Percentiles rank a stretch among this genome's conserved stretches.
These are phyloP conservation scores for Aleiodes testaceus DNA, from an alignment of 2,888 invertebrate species.

Conservation along the genomic window DNA sequence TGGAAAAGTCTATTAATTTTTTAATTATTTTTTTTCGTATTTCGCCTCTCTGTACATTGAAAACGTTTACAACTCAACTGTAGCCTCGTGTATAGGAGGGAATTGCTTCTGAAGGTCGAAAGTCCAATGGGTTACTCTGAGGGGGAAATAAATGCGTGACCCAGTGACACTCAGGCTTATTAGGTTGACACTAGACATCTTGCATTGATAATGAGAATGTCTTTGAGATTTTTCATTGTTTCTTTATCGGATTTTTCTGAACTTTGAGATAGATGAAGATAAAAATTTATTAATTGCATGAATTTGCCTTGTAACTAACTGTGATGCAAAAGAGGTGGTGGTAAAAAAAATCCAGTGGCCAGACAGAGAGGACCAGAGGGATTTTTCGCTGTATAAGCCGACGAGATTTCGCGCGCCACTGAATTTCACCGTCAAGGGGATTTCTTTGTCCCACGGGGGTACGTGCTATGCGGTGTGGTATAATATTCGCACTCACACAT, in stretches of 20 bases:
- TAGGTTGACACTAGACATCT: neutral
- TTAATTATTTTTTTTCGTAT: too few relatives aligned
- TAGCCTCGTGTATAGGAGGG: constrained; percentile 28
- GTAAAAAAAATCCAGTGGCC: neutral
- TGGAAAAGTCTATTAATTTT: too few relatives aligned
- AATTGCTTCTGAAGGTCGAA: constrained; percentile 31
- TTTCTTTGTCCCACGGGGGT: constrained; percentile 25
- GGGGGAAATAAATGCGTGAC: constrained; percentile 7
- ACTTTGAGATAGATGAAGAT: neutral
- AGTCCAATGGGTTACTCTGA: constrained; percentile 7
- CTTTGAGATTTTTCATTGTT: neutral
- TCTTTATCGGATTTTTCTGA: neutral
- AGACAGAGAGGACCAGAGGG: neutral
- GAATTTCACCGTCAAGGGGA: constrained; percentile 13
- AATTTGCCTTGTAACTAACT: neutral
- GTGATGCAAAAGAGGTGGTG: neutral
- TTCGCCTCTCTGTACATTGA: neutral
- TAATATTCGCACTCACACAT: constrained; percentile 23
- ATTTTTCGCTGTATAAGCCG: constrained; percentile 21
- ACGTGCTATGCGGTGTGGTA: constrained; percentile 18
- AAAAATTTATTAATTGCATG: too few relatives aligned
- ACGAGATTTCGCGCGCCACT: constrained; percentile 27
- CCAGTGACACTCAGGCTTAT: constrained; percentile 1
- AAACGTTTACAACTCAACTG: neutral
- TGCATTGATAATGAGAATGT: too few relatives aligned